A percentile compares a stretch with the other conserved stretches of the same genome.
Evolutionary conservation across 2,113 vertebrate species (phyloP).

Genomic region (Struthio camelus): DNA sequence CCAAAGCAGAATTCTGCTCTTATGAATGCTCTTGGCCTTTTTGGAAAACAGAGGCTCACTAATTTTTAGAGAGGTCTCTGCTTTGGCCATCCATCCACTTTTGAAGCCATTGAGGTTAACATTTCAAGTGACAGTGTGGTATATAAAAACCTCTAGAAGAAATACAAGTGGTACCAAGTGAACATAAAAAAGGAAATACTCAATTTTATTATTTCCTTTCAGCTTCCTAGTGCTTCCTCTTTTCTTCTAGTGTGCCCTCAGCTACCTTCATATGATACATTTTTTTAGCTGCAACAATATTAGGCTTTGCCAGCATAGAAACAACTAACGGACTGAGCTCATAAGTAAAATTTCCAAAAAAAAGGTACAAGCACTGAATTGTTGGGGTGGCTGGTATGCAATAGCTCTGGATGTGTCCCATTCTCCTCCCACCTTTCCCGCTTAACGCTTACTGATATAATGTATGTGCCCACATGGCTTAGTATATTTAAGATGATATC

Average conservation of each 20-base stretch:
- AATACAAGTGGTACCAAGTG: neutral
- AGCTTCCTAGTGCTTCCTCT: neutral
- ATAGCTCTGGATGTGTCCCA: neutral
- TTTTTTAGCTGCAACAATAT: neutral
- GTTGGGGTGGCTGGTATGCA: neutral
- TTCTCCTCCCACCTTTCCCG: neutral
- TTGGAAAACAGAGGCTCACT: neutral
- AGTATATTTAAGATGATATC: neutral
- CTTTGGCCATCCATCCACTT: neutral
- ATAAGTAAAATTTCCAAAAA: neutral
- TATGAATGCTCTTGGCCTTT: neutral
- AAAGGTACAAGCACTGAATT: neutral
- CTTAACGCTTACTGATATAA: neutral
- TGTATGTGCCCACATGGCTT: neutral
- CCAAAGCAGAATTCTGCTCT: neutral
- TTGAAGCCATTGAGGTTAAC: slow-evolving; percentile 7
- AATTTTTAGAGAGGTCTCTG: neutral
- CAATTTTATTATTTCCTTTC: neutral
- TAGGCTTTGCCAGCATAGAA: neutral
- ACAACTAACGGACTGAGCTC: neutral
- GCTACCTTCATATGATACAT: neutral
- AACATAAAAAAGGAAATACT: neutral
- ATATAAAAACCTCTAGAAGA: slow-evolving; percentile 5
- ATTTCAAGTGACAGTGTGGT: neutral
- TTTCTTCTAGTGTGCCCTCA: neutral